Percentiles rank a stretch among this genome's conserved stretches.
Conservation (phyloP, 35 echinoderm and acorn worm genomes). For the Antedon bifida region DNA sequence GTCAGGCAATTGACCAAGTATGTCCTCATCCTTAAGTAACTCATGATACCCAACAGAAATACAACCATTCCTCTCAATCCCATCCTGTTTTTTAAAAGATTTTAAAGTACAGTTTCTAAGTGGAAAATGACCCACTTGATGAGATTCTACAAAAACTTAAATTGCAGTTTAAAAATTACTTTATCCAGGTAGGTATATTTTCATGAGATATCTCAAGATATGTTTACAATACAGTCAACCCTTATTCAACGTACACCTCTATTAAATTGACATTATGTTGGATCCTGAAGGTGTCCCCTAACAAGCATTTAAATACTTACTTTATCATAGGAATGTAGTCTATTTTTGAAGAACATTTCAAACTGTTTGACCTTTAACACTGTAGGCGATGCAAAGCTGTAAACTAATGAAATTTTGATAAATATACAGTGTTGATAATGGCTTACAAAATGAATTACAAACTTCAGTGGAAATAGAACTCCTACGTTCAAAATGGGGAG, state of each 20-base stretch:
- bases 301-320: constrained; percentile 13
- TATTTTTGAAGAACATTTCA: constrained; percentile 69
- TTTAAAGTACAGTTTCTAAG: neutral
- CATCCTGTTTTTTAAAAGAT: constrained; percentile 37
- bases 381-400: constrained; percentile 56
- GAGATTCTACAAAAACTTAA: neutral
- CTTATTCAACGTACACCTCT: no score
- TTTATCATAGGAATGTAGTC: constrained; percentile 66
- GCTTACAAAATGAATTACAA: no score
- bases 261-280: no score
- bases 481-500: no score
- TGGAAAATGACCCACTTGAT: neutral
- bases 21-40: constrained; percentile 30
- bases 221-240: no score
- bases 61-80: constrained; percentile 78
- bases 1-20: constrained; percentile 24
- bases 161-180: no score
- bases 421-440: no score
- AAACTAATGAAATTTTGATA: constrained; percentile 59
- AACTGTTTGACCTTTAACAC: constrained; percentile 64
- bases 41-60: constrained; percentile 65
- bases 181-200: no score
- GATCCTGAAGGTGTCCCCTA: no score
- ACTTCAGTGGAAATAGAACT: no score
- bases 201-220: no score